phyloP scores from a whole-genome alignment of 2,888 invertebrate genomes.

The Mesochorus sp. region DNA sequence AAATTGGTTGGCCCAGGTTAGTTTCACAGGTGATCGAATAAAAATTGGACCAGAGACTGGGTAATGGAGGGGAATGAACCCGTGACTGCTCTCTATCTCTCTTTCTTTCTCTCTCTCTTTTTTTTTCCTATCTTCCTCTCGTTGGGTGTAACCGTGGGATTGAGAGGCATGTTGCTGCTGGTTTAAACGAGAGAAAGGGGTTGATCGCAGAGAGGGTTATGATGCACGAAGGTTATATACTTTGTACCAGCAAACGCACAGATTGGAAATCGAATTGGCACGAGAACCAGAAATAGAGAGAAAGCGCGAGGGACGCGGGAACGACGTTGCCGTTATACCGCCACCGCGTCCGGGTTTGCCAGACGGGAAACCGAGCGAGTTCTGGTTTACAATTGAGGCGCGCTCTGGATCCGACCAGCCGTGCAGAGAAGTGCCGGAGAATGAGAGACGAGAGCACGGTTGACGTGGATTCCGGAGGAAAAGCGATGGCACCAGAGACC shows the following conservation, averaged over 20 bases:
- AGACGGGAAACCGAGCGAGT: slow-evolving; percentile 62
- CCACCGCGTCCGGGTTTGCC: slow-evolving; percentile 56
- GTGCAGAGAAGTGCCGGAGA: slow-evolving; percentile 37
- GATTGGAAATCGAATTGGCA: slow-evolving; percentile 64
- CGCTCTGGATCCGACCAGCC: slow-evolving; percentile 59
- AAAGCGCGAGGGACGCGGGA: slow-evolving; percentile 24
- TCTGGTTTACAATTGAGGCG: slow-evolving; percentile 62
- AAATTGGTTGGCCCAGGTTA: slow-evolving; percentile 63
- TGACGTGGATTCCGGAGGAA: slow-evolving; percentile 34
- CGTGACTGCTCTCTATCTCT: slow-evolving; percentile 3
- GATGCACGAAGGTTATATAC: slow-evolving; percentile 48
- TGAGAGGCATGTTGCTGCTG: slow-evolving; percentile 51
- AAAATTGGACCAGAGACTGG: slow-evolving; percentile 62
- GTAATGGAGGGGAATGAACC: slow-evolving; percentile 63
- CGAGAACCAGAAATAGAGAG: slow-evolving; percentile 44
- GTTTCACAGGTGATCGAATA: slow-evolving; percentile 65
- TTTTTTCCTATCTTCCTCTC: no score
- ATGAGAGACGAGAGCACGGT: background rate
- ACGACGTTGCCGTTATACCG: slow-evolving; percentile 2
- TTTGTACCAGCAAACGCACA: slow-evolving; percentile 54
- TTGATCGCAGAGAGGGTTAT: slow-evolving; percentile 44
- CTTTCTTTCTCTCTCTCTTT: no score
- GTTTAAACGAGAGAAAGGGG: slow-evolving; percentile 39
- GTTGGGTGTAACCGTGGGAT: slow-evolving; percentile 61
- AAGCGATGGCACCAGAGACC: slow-evolving; percentile 25